These are phyloP conservation scores for Rhorus exstirpatorius DNA, from an alignment of 2,888 invertebrate genomes.

Conservation along the genomic window DNA sequence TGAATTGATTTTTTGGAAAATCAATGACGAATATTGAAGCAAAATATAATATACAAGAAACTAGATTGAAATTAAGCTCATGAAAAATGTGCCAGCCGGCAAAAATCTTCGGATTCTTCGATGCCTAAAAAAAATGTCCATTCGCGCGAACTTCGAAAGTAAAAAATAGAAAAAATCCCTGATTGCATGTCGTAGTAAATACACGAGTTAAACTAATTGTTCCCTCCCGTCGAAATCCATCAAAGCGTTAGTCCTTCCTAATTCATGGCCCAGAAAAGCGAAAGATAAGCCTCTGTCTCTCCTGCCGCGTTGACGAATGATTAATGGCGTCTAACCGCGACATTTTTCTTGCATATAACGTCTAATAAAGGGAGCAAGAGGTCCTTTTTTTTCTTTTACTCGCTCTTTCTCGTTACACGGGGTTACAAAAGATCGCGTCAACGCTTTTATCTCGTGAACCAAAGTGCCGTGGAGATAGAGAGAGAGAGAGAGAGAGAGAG, in stretches of 20 bases:
- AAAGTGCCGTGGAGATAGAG: conserved; percentile 9
- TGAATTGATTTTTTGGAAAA: background rate
- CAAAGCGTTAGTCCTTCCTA: conserved; percentile 35
- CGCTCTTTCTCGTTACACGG: conserved; percentile 32
- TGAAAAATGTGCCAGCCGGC: background rate
- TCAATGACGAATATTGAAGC: background rate
- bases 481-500: background rate
- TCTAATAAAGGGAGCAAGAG: background rate
- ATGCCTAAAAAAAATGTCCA: background rate
- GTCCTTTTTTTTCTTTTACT: conserved; percentile 45
- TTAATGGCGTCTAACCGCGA: conserved; percentile 37
- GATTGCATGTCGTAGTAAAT: background rate
- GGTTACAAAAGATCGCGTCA: conserved; percentile 25
- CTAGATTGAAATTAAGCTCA: background rate
- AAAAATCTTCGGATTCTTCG: no score
- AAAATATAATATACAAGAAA: background rate
- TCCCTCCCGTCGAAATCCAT: conserved; percentile 13
- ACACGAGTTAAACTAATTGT: background rate
- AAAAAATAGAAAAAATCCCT: background rate
- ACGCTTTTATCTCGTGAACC: conserved; percentile 30
- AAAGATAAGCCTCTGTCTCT: conserved; percentile 38
- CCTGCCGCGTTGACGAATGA: conserved; percentile 41
- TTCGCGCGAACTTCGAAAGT: background rate
- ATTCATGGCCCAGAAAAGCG: conserved; percentile 26
- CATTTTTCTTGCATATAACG: conserved; percentile 20